Conservation (phyloP, 2,797 vertebrate genomes). For the Gouania willdenowi region DNA sequence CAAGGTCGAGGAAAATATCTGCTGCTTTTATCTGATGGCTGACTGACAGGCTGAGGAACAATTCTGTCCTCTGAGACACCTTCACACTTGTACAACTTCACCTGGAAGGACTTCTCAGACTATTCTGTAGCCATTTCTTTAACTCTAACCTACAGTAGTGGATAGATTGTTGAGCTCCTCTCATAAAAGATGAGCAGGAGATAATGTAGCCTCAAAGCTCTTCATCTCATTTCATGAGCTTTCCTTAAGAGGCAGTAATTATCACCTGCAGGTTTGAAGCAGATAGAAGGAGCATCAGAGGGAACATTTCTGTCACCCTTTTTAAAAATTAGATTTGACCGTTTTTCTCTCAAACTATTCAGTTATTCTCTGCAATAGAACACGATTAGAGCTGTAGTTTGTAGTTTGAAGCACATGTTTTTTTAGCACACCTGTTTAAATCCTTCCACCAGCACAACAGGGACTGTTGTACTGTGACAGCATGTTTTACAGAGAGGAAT, state of each 20-base stretch:
- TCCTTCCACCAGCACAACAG: too few species aligned
- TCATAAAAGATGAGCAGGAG: neutral
- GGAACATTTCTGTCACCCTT: neutral
- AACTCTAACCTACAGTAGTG: neutral
- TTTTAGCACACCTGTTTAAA: too few species aligned
- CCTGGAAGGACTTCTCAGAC: neutral
- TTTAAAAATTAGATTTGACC: constrained; percentile 19
- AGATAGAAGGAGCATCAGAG: neutral
- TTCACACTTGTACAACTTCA: constrained; percentile 7
- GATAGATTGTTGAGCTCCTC: neutral
- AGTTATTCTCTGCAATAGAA: constrained; percentile 1
- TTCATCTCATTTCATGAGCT: constrained; percentile 4
- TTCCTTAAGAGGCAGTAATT: constrained; percentile 12
- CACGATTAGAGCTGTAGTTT: too few species aligned
- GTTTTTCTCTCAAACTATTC: constrained; percentile 4
- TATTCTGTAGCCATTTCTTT: neutral
- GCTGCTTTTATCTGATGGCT: constrained; percentile 22
- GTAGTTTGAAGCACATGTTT: too few species aligned
- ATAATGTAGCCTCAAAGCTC: neutral
- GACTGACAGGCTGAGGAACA: constrained; percentile 27
- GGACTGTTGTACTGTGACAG: too few species aligned
- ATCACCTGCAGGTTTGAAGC: neutral
- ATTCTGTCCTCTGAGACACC: constrained; percentile 9
- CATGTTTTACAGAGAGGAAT: too few species aligned
- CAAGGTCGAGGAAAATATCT: constrained; percentile 30